Base-by-base conservation (phyloP, 2,888 invertebrate genomes). In the Scotopteryx bipunctaria region DNA sequence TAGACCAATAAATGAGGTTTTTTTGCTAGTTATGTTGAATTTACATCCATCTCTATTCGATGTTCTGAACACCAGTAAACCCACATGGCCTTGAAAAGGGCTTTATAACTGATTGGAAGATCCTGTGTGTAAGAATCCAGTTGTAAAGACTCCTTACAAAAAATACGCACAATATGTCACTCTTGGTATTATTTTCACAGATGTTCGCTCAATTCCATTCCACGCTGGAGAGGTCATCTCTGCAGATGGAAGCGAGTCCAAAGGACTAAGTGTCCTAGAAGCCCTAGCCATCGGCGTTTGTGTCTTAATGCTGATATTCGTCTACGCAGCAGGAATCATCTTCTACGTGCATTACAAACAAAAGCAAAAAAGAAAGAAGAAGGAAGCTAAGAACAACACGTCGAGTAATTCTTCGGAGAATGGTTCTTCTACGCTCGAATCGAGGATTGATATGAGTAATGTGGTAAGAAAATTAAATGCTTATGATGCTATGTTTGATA, bases 291-390 rank as follows among this genome's bases (percentile, higher is more conserved):
- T 97, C 33, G 96, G 95, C 4, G 92, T 96, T 8, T 95, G 95
- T 59, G 95, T 96, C 1, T 91, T 96, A 3, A 89, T 96, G 59
- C 82, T 97, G 33, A 94, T 96, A 0, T 91, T 97, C 46, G 94
- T 96, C 55, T 97, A 97, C 75, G 95, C 96, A 2, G 94, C 95
- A 0, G 96, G 96, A 1, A 95, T 97, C 3, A 94, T 96, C 44
- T 92, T 97, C 44, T 97, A 96, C 71, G 82, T 97, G 9, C 95
- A 95, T 75, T 93, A 95, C 46, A 92, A 93, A 55, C 92, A 92
- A 67, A 92, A 93, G 58, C 94, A 93, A 69, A 91, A 93, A 43
- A 92, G 92, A 55, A 88, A 86, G 47, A 69, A 78, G 23, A 87
- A 85, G 40, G 90, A 88, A 49, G 81, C 84, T 1, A 89, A 90